These are phyloP conservation scores for Phaenicophaeus curvirostris DNA, from an alignment of 2,797 vertebrate genomes.

Conservation along the genomic window DNA sequence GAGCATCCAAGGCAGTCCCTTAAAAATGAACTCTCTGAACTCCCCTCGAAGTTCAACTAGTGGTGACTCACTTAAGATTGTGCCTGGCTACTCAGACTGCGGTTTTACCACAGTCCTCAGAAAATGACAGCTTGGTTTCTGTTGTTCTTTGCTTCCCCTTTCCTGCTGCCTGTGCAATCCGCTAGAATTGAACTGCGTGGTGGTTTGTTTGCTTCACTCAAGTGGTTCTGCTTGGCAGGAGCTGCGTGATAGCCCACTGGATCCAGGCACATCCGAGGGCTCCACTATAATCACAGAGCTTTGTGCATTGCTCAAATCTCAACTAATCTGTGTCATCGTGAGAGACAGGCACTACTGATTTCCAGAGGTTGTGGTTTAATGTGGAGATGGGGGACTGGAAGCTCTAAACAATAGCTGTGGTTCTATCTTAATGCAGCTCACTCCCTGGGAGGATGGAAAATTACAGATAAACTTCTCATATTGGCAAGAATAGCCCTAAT, in stretches of 20 bases:
- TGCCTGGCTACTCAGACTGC: background rate
- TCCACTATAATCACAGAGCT: background rate
- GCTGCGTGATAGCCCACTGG: background rate
- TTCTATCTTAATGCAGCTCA: background rate
- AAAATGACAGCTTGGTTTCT: background rate
- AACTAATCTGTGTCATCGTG: background rate
- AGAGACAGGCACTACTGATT: background rate
- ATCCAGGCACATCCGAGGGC: background rate
- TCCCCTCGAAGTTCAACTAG: background rate
- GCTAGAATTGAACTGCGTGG: background rate
- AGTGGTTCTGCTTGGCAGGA: background rate
- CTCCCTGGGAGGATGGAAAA: background rate
- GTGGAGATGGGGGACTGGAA: background rate
- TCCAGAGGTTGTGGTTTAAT: background rate
- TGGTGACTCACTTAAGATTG: background rate
- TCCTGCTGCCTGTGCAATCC: background rate
- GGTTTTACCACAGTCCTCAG: background rate
- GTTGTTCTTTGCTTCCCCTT: background rate
- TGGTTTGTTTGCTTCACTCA: background rate
- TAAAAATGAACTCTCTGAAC: background rate
- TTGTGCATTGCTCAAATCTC: background rate
- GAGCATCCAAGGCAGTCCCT: background rate
- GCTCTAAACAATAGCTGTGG: background rate
- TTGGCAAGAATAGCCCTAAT: conserved; percentile 17
- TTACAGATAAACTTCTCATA: background rate